Evolutionary conservation across 2,888 invertebrate genomes (phyloP), one percentile per base, ranked within the genome.

Genomic region (Caenorhabditis sp.): DNA sequence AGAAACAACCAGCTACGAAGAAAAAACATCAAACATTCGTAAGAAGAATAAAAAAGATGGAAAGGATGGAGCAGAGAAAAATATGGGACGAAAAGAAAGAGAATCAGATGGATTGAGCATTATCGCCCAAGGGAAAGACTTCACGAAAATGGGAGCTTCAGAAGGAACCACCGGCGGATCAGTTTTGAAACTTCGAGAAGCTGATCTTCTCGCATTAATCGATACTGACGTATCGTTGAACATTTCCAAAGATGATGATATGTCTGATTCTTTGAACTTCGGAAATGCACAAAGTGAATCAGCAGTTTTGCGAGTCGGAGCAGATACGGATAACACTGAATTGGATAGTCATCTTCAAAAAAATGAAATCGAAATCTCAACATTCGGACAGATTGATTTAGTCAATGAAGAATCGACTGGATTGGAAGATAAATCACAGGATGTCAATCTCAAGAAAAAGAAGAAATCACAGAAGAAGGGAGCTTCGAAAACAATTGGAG

Each of bases 361-460:
- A 53, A 57, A 63, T 36, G 53, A 52, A 14, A 50, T 71, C n/a
- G 71, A 71, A 27, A 67, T 71, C 20, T 71, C 71, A 3, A 63
- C 71, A 14, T 71, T 71, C 23, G 71, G 71, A 31, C 50, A 59
- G 21, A 67, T 71, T 14, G 67, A 67, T 43, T 26, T 71, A 1
- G 36, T 54, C n/a, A 56, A 63, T 38, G 63, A 71, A 38, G 63
- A 71, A 3, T 50, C 56, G 5, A 50, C 56, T 7, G 65, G 70
- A 26, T 17, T 66, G 1, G 10, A 61, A n/a, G 70, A 70, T 43
- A 59, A 58, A 8, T 25, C 49, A 17, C 61, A 59, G 2, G 59
- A 57, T 17, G 23, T 59, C 8, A 59, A 65, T 20, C 50, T 70
- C 50, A 20, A 17, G 21, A 63, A 65, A 23, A n/a, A 25, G n/a